Evolutionary conservation across 2,888 invertebrate genomes (phyloP), one percentile per base, ranked within the genome.

Genomic region (Spilarctia lutea): DNA sequence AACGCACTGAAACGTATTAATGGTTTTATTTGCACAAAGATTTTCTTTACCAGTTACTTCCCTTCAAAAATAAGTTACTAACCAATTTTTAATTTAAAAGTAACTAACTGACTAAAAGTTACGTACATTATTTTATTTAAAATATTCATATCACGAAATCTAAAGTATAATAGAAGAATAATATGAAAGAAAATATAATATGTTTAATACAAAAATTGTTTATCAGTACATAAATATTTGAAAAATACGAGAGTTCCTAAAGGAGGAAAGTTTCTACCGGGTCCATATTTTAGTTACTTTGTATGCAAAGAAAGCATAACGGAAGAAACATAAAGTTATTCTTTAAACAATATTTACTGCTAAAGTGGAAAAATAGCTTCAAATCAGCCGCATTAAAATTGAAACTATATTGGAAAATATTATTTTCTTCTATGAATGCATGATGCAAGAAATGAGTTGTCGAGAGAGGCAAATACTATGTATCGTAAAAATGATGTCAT

Each of bases 221-320:
- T 63, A 63, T 35, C 20, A 18, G 11, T n/a, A 60, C 45, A 63
- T 63, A 48, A 63, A 68, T 16, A 13, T 33, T 66, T 68, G 13
- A 63, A 68, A n/a, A 73, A 67, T 72, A 72, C 56, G 33, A 30
- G 60, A 42, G 60, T 73, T 68, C 27, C n/a, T 68, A 35, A 63
- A 73, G 63, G 73, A 35, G 35, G 27, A 35, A 73, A 68, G 63
- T 73, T 73, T 68, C 11, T 45, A 66, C 30, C 24, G 56, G 3
- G 20, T 27, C 35, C 71, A 65, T 68, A 60, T 67, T 67, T 68
- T 66, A 33, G 48, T 3, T 30, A 63, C 68, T 73, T 68, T 68
- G 73, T 68, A 45, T 63, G 68, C 33, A 45, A 68, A 72, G 48
- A n/a, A 35, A 66, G 39, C 18, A 33, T 56, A 52, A 42, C 33